phyloP scores from a whole-genome alignment of 2,797 vertebrate species.

The Toxotes lorentzi region DNA sequence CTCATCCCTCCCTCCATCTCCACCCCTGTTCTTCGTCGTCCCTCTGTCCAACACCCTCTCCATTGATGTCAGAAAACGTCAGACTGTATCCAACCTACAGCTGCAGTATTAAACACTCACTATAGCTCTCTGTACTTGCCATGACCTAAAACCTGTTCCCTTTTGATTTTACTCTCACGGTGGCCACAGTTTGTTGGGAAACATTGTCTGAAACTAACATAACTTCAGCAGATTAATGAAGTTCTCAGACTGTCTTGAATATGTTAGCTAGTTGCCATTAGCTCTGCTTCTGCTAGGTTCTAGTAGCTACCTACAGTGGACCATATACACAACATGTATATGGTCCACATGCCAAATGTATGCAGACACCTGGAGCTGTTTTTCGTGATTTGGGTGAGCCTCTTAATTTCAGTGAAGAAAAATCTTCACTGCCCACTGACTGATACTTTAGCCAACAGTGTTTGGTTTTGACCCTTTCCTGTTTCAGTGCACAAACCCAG shows the following conservation, averaged over 20 bases:
- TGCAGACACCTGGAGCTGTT: slow-evolving; percentile 8
- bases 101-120: slow-evolving; percentile 68
- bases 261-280: not conserved
- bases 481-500: no score
- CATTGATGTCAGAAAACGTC: slow-evolving; percentile 4
- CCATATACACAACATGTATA: not conserved
- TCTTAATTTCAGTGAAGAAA: not conserved
- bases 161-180: not conserved
- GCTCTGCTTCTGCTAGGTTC: not conserved
- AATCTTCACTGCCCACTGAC: not conserved
- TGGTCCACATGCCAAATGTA: slow-evolving; percentile 5
- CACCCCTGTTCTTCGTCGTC: not conserved
- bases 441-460: not conserved
- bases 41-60: not conserved
- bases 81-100: slow-evolving; percentile 25
- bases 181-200: slow-evolving; percentile 18
- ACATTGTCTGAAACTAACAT: slow-evolving; percentile 19
- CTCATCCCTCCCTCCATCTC: slow-evolving; percentile 43
- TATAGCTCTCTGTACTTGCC: slow-evolving; percentile 33
- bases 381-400: not conserved
- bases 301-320: not conserved
- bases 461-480: not conserved
- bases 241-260: not conserved
- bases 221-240: not conserved
- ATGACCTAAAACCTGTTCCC: not conserved